phyloP scores from a whole-genome alignment of 1,140 invertebrate species.

The Nixonia krombeini region DNA sequence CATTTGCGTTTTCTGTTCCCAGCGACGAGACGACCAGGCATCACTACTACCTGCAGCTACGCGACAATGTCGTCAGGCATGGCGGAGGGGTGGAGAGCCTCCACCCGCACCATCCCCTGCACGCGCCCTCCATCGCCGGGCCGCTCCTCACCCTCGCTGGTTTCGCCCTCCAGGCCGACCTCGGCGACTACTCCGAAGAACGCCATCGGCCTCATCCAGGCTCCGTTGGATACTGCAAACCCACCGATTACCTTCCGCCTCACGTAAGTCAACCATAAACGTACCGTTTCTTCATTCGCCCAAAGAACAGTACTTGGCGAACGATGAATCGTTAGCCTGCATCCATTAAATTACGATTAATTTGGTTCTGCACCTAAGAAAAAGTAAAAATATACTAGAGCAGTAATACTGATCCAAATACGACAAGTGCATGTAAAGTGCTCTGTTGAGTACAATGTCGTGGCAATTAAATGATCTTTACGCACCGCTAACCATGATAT shows the following conservation, averaged over 20 bases:
- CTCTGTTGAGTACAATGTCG: too few relatives aligned
- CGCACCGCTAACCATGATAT: too few relatives aligned
- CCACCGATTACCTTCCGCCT: constrained; percentile 80
- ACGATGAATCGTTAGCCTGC: too few relatives aligned
- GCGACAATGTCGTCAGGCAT: constrained; percentile 86
- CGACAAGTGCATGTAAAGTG: too few relatives aligned
- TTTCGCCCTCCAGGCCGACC: constrained; percentile 91
- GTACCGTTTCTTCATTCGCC: neutral
- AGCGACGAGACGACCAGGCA: constrained; percentile 91
- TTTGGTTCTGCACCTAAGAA: too few relatives aligned
- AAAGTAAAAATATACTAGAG: too few relatives aligned
- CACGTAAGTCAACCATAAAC: constrained; percentile 67
- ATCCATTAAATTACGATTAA: too few relatives aligned
- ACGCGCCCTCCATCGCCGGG: constrained; percentile 71
- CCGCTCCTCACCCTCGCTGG: constrained; percentile 84
- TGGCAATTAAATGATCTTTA: too few relatives aligned
- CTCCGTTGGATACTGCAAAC: constrained; percentile 83
- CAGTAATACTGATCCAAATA: too few relatives aligned
- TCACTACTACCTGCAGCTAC: constrained; percentile 94
- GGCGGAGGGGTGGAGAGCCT: constrained; percentile 74
- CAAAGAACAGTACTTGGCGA: constrained; percentile 5
- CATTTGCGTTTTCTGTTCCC: constrained; percentile 39
- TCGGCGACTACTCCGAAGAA: constrained; percentile 80
- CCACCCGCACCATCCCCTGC: constrained; percentile 76
- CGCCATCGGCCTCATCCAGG: constrained; percentile 76